Percentiles rank a stretch among this genome's conserved stretches.
These are phyloP conservation scores for Oophaga sylvatica DNA, from an alignment of 2,797 vertebrate genomes.

Conservation along the genomic window DNA sequence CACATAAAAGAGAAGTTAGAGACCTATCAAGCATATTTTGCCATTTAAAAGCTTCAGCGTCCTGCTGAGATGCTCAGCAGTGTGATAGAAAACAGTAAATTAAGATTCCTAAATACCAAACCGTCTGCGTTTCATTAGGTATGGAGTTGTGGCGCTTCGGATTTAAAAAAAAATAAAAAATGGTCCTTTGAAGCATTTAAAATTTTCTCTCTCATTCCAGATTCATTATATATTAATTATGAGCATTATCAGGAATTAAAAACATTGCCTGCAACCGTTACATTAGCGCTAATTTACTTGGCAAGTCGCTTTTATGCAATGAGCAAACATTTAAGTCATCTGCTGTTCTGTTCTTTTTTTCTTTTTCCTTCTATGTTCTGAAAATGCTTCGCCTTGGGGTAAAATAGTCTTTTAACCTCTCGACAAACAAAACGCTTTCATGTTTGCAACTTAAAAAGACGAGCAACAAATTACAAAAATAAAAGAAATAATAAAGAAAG, in stretches of 20 bases:
- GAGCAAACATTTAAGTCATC: constrained; percentile 60
- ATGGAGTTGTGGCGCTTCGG: constrained; percentile 8
- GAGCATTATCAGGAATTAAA: constrained; percentile 61
- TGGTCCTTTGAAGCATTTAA: constrained; percentile 59
- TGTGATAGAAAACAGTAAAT: constrained; percentile 55
- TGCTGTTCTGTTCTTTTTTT: constrained; percentile 9
- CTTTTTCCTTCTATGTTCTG: constrained; percentile 28
- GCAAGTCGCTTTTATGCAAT: constrained; percentile 57
- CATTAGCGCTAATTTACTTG: constrained; percentile 59
- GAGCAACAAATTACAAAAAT: constrained; percentile 25
- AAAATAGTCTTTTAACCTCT: constrained; percentile 51
- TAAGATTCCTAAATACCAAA: constrained; percentile 57
- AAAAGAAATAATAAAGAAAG: not conserved
- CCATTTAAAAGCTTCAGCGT: constrained; percentile 46
- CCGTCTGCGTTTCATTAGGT: constrained; percentile 52
- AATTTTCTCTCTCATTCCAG: constrained; percentile 58
- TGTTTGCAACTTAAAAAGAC: constrained; percentile 38
- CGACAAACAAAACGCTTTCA: constrained; percentile 48
- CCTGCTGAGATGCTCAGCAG: constrained; percentile 49
- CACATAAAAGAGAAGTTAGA: constrained; percentile 53
- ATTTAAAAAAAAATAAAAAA: constrained; percentile 27
- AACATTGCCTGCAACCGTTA: constrained; percentile 55
- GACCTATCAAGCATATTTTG: constrained; percentile 44
- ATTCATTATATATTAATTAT: constrained; percentile 64
- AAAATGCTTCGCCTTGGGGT: constrained; percentile 45